Evolutionary conservation across 2,888 invertebrate species (phyloP), one percentile per base, ranked within the genome.

Genomic region (Teinopalpus imperialis): DNA sequence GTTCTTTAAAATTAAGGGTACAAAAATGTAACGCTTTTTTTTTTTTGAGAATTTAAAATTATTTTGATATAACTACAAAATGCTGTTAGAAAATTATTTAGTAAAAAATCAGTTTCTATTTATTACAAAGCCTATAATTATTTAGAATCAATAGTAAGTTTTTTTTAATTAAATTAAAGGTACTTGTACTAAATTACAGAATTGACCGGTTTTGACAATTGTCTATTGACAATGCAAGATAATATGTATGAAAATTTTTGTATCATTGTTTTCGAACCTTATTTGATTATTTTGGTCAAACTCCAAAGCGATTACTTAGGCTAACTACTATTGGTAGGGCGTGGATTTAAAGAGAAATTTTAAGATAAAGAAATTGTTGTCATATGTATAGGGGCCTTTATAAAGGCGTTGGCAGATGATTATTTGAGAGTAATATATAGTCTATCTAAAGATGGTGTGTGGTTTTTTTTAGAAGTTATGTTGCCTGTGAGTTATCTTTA

Each of bases 311-410:
- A 14, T 27, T 45, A 20, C 21, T 21, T 34, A 27, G 16, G 18
- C 18, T 32, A 21, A 24, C 32, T 45, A 16, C 27, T 37, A 24
- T 44, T 51, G 52, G 51, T 60, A 57, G 42, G 47, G 45, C 35
- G 42, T 53, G 50, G 51, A 44, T 48, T 51, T 49, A 52, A 52
- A 51, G 34, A 45, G 54, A 53, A 51, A 31, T 39, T 43, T 50
- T 43, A 44, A 47, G 41, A 36, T 50, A 48, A 48, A 36, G 40
- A 41, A 43, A 50, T 45, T 45, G 50, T 52, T 48, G 47, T 48
- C 26, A 26, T 37, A 43, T 37, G 42, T 34, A n/a, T 40, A 40
- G 18, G n/a, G 20, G 14, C 34, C 40, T 40, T 40, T 21, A 27
- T 18, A 39, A 37, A 24, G 37, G 26, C 20, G 23, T 26, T 34